Evolutionary conservation across 2,888 invertebrate genomes (phyloP).

Genomic region (Mongoloraphidia duomilia): DNA sequence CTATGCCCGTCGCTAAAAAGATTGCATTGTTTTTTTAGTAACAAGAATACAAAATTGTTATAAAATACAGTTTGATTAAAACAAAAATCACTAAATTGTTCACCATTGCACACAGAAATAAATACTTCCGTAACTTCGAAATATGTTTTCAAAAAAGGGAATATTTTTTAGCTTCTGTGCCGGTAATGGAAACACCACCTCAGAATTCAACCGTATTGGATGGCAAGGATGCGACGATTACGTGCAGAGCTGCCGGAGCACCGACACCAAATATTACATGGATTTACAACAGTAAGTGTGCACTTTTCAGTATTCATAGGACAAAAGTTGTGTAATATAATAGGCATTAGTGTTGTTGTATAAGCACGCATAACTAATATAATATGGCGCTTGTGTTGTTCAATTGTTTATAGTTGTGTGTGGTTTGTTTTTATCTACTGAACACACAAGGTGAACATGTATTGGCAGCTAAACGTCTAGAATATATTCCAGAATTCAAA

Average conservation of each 20-base stretch:
- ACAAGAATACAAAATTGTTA: too few species aligned
- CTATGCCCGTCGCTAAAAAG: too few species aligned
- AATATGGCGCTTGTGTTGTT: too few species aligned
- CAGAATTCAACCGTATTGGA: slow-evolving; percentile 80
- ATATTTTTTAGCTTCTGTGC: slow-evolving; percentile 61
- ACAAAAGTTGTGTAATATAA: neutral
- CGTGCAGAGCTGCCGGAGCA: slow-evolving; percentile 79
- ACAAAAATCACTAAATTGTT: too few species aligned
- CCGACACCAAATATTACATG: slow-evolving; percentile 84
- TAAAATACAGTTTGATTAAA: too few species aligned
- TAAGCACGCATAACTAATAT: neutral
- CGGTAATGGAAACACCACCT: slow-evolving; percentile 72
- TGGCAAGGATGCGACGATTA: slow-evolving; percentile 80
- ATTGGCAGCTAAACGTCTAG: too few species aligned
- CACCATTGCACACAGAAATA: too few species aligned
- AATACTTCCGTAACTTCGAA: neutral
- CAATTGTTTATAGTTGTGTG: too few species aligned
- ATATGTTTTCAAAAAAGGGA: slow-evolving; percentile 10
- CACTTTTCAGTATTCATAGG: neutral
- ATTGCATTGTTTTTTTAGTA: too few species aligned
- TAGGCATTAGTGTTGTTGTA: neutral
- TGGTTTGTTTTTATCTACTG: too few species aligned
- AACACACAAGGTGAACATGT: too few species aligned
- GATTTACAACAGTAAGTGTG: slow-evolving; percentile 72
- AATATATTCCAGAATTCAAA: too few species aligned